Percentiles rank a stretch among this genome's conserved stretches.
phyloP scores from a whole-genome alignment of 2,113 vertebrate genomes.

The Crotalus tigris region DNA sequence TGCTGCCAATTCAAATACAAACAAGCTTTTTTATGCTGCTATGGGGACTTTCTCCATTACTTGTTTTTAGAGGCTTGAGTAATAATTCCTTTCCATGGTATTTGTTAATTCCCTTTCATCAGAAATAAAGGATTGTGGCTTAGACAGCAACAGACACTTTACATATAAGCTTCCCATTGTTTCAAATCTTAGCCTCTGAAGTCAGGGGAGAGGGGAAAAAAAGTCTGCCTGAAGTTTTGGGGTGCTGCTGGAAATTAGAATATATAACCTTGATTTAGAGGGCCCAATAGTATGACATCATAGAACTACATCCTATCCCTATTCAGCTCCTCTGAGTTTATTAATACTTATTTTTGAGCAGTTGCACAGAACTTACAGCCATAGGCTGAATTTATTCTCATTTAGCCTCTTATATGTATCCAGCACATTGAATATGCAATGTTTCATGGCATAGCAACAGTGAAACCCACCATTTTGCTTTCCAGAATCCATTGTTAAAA shows the following conservation, averaged over 20 bases:
- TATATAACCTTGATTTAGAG: not conserved
- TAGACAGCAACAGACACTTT: not conserved
- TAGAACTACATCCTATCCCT: not conserved
- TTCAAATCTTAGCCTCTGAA: not conserved
- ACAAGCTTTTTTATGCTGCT: not conserved
- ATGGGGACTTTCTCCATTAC: not conserved
- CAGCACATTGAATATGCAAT: not conserved
- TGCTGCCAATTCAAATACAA: not conserved
- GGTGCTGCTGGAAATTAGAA: not conserved
- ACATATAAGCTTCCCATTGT: not conserved
- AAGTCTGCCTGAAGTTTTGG: not conserved
- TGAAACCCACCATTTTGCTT: not conserved
- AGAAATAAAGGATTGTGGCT: not conserved
- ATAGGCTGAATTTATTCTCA: not conserved
- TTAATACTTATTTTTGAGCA: not conserved
- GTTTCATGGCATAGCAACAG: not conserved
- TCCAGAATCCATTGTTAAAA: not conserved
- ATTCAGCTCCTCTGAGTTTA: not conserved
- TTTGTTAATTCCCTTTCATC: not conserved
- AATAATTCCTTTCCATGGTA: not conserved
- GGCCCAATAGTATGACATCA: not conserved
- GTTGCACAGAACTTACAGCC: not conserved
- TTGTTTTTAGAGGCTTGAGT: not conserved
- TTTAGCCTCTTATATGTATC: not conserved
- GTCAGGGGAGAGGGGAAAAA: too few relatives aligned